Conservation (phyloP, 30 jellyfish, hydroid and myxozoan species). For the Hydractinia symbiolongicarpus region DNA sequence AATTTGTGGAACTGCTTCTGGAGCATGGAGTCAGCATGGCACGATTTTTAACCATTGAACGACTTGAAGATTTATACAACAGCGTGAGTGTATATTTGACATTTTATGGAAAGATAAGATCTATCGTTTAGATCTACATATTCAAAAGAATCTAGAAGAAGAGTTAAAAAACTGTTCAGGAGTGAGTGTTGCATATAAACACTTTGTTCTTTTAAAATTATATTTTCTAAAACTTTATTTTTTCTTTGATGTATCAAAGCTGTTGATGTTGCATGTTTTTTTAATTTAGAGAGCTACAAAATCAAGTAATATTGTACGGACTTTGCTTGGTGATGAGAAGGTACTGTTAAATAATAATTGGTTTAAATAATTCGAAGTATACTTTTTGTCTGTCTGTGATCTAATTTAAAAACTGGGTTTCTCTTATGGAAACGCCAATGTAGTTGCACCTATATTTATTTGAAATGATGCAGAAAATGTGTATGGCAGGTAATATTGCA, state of each 20-base stretch:
- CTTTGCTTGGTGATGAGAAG: slow-evolving; percentile 36
- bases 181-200: background rate
- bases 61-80: slow-evolving; percentile 55
- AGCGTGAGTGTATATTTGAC: slow-evolving; percentile 27
- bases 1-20: slow-evolving; percentile 68
- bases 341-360: background rate
- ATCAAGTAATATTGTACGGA: slow-evolving; percentile 40
- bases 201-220: background rate
- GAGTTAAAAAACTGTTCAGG: too few relatives aligned
- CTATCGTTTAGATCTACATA: too few relatives aligned
- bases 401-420: too few relatives aligned
- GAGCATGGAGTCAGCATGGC: slow-evolving; percentile 79
- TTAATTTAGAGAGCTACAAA: slow-evolving; percentile 36
- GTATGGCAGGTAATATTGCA: too few relatives aligned
- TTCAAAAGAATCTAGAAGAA: too few relatives aligned
- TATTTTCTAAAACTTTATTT: background rate
- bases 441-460: too few relatives aligned
- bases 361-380: too few relatives aligned
- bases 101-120: too few relatives aligned
- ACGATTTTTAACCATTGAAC: slow-evolving; percentile 35
- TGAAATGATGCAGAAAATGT: too few relatives aligned
- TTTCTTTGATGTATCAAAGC: background rate
- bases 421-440: too few relatives aligned
- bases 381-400: too few relatives aligned
- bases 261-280: background rate